Conservation (phyloP, 2,113 vertebrate species). For the Pelusios castaneus region DNA sequence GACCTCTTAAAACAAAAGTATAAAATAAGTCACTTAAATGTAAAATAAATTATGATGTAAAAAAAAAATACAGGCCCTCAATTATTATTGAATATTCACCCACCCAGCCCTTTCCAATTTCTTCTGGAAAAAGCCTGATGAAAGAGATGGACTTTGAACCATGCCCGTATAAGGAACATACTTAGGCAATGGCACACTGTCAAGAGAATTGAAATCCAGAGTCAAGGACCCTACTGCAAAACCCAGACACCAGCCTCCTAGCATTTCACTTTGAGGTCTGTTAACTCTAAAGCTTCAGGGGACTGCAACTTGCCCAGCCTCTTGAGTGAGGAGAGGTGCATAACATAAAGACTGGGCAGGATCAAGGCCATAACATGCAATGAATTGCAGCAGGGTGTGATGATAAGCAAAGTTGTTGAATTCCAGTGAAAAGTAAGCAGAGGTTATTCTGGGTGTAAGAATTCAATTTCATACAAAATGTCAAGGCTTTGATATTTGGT, state of each 20-base stretch:
- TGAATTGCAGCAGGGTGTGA: not conserved
- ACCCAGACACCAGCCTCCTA: rapidly evolving
- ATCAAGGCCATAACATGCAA: not conserved
- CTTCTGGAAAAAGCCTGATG: not conserved
- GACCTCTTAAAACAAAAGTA: not conserved
- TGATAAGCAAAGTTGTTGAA: not conserved
- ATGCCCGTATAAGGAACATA: constrained; percentile 6
- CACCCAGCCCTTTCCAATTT: not conserved
- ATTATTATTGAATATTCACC: not conserved
- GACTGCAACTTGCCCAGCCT: rapidly evolving
- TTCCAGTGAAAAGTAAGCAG: not conserved
- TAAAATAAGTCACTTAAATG: not conserved
- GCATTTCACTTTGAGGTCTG: not conserved
- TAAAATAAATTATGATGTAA: constrained; percentile 26
- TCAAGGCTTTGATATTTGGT: not conserved
- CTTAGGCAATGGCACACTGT: not conserved
- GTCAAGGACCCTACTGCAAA: not conserved
- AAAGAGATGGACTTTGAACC: not conserved
- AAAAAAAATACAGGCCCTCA: constrained; percentile 1
- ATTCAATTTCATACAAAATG: not conserved
- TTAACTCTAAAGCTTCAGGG: not conserved
- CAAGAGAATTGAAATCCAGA: not conserved
- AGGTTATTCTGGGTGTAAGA: not conserved
- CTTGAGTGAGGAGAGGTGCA: rapidly evolving
- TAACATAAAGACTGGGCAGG: not conserved